Evolutionary conservation across 2,888 invertebrate species (phyloP), one percentile per base, ranked within the genome.

Genomic region (Bombylius discolor): DNA sequence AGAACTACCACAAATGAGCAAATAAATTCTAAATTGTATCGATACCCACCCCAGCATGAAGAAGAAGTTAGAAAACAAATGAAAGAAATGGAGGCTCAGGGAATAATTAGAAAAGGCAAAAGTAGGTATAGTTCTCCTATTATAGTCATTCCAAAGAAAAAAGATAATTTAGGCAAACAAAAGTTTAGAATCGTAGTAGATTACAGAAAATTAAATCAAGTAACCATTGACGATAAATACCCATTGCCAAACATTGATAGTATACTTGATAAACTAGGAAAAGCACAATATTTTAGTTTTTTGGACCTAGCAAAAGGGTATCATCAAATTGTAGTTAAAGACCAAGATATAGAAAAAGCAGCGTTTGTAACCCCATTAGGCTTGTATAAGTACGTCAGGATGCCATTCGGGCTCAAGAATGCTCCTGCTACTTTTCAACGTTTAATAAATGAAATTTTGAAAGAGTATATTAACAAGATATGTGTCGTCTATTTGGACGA

Each of bases 341-440:
- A 56, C 39, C 44, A 59, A 34, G 59, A 60, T 51, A 58, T 61
- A 44, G 56, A 60, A 14, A 60, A n/a, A n/a, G n/a, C n/a, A n/a
- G n/a, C n/a, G n/a, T n/a, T n/a, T n/a, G n/a, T n/a, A n/a, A n/a
- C n/a, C n/a, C n/a, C n/a, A n/a, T n/a, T n/a, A n/a, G n/a, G n/a
- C n/a, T n/a, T 59, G 42, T 61, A 57, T 51, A 58, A 61, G 53
- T 61, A 54, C 56, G 45, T 58, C 4, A 48, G 59, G 31, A 60
- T 59, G 59, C 56, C 58, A 33, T 60, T 59, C 23, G 54, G 56
- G 2, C 49, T 53, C 23, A 58, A 57, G 31, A 58, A 58, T 47
- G 60, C 58, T 31, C 56, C 56, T 4, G n/a, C 55, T 31, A 59
- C 58, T 9, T 58, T 58, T 46, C 59, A 59, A 46, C 44, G 39